Evolutionary conservation across 2,113 vertebrate species (phyloP).

Genomic region (Dolichotis patagonum): DNA sequence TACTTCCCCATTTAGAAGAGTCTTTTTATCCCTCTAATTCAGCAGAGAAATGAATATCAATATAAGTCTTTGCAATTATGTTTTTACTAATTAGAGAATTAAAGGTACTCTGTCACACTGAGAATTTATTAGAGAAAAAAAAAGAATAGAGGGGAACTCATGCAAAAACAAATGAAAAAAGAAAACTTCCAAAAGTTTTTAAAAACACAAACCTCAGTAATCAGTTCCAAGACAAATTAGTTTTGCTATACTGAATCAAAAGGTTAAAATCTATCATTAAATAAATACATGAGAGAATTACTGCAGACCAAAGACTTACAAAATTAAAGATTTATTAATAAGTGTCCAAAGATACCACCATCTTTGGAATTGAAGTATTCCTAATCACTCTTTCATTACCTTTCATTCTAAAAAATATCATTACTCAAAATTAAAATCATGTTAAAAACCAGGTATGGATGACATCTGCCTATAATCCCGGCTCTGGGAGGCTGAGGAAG

Average conservation of each 20-base stretch:
- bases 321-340: slow-evolving; percentile 34
- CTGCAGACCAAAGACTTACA: slow-evolving; percentile 1
- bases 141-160: slow-evolving; percentile 1
- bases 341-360: background rate
- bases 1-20: slow-evolving; percentile 39
- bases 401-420: slow-evolving; percentile 44
- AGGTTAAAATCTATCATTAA: slow-evolving; percentile 62
- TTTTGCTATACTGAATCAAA: slow-evolving; percentile 31
- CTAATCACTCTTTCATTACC: background rate
- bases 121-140: background rate
- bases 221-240: slow-evolving; percentile 44
- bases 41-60: slow-evolving; percentile 41
- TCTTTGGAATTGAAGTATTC: background rate
- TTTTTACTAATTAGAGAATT: slow-evolving; percentile 32
- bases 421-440: slow-evolving; percentile 46
- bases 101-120: slow-evolving; percentile 48
- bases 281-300: slow-evolving; percentile 1
- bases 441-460: background rate
- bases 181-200: background rate
- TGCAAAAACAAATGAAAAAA: slow-evolving; percentile 32
- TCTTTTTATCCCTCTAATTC: slow-evolving; percentile 60
- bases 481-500: background rate
- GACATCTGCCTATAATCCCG: background rate
- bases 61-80: slow-evolving; percentile 18
- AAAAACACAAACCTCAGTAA: slow-evolving; percentile 38